These are phyloP conservation scores for Keiferia lycopersicella DNA, from an alignment of 2,888 invertebrate species.

Conservation along the genomic window DNA sequence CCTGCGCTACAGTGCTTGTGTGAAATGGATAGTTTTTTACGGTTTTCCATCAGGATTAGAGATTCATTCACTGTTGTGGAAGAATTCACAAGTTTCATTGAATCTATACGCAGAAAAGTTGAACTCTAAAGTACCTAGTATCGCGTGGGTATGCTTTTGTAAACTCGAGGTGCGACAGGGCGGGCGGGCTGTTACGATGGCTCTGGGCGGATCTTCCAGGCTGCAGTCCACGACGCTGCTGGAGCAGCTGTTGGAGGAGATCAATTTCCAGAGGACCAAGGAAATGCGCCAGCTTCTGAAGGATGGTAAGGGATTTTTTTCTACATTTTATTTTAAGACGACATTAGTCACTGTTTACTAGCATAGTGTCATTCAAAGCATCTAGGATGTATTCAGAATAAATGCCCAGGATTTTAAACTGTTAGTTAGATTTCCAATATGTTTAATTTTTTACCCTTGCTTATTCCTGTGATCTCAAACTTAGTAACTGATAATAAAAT, in stretches of 20 bases:
- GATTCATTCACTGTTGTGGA: neutral
- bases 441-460: too few relatives aligned
- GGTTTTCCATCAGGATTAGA: neutral
- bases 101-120: neutral
- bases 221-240: constrained; percentile 84
- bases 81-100: neutral
- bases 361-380: too few relatives aligned
- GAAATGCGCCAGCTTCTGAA: constrained; percentile 94
- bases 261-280: constrained; percentile 95
- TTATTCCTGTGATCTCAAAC: too few relatives aligned
- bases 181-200: constrained; percentile 50
- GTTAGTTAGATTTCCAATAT: too few relatives aligned
- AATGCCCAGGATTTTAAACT: too few relatives aligned
- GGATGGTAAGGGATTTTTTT: constrained; percentile 83
- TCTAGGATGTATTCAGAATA: too few relatives aligned
- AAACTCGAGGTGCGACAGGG: neutral
- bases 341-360: too few relatives aligned
- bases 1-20: neutral
- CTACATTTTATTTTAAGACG: neutral
- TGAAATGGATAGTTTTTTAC: neutral
- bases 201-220: constrained; percentile 66
- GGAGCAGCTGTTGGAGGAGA: constrained; percentile 94
- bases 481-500: too few relatives aligned
- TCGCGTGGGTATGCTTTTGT: constrained; percentile 39
- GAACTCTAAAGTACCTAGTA: constrained; percentile 27